Evolutionary conservation across 2,113 vertebrate genomes (phyloP).

Genomic region (Petroica traversi): DNA sequence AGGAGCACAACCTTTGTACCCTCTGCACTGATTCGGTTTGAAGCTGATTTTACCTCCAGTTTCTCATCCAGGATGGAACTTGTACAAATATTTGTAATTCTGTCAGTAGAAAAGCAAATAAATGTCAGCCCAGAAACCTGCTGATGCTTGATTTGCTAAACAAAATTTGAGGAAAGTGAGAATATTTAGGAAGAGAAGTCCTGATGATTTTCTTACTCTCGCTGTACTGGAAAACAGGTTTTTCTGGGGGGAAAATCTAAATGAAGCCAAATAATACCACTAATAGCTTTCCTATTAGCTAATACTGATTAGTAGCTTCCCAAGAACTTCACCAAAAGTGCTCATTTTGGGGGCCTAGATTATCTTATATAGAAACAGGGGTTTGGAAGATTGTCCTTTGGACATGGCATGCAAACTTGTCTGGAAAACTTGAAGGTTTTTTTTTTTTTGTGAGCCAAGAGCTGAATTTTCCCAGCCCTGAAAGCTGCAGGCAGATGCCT

Average conservation of each 20-base stretch:
- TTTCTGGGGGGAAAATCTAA: neutral
- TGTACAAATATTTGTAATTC: neutral
- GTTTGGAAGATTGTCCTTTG: neutral
- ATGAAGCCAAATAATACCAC: neutral
- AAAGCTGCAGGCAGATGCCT: neutral
- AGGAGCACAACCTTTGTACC: neutral
- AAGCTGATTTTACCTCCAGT: constrained; percentile 1
- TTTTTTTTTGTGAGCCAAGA: neutral
- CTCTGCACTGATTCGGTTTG: neutral
- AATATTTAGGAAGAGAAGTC: neutral
- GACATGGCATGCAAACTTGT: neutral
- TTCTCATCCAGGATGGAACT: neutral
- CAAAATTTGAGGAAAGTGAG: neutral
- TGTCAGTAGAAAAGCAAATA: neutral
- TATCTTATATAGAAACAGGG: neutral
- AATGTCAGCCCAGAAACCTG: neutral
- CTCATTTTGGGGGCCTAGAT: neutral
- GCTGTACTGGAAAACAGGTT: neutral
- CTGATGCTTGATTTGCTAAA: neutral
- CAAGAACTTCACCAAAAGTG: neutral
- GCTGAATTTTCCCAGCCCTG: neutral
- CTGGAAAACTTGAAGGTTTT: neutral
- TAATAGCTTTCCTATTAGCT: neutral
- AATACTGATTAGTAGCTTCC: neutral
- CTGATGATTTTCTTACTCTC: neutral